Percentiles rank a stretch among this genome's conserved stretches.
These are phyloP conservation scores for Noctilio leporinus DNA, from an alignment of 2,113 vertebrate species.

Conservation along the genomic window DNA sequence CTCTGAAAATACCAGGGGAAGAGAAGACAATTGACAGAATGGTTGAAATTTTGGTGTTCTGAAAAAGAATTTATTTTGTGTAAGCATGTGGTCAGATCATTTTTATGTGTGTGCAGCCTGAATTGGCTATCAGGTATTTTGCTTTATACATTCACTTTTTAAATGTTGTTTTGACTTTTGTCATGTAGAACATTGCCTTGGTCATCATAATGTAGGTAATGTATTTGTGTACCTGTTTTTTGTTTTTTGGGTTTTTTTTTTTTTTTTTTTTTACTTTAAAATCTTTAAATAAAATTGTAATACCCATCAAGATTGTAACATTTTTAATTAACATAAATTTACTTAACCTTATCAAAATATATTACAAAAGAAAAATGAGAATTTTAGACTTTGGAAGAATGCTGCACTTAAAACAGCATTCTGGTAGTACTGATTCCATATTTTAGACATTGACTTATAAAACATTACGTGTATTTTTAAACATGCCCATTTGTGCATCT, in stretches of 20 bases:
- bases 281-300: slow-evolving; percentile 81
- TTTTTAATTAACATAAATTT: slow-evolving; percentile 17
- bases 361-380: neutral
- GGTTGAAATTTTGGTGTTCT: slow-evolving; percentile 51
- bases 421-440: neutral
- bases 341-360: neutral
- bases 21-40: slow-evolving; percentile 46
- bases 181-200: slow-evolving; percentile 67
- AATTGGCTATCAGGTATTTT: slow-evolving; percentile 69
- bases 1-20: slow-evolving; percentile 66
- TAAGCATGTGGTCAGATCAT: slow-evolving; percentile 67
- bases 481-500: neutral
- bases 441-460: neutral
- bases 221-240: slow-evolving; percentile 77
- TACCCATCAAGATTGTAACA: slow-evolving; percentile 38
- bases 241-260: slow-evolving; percentile 76
- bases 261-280: slow-evolving; percentile 75
- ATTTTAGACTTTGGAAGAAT: neutral
- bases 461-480: slow-evolving; percentile 1
- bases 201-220: slow-evolving; percentile 65
- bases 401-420: neutral
- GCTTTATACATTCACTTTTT: slow-evolving; percentile 60
- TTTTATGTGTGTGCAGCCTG: slow-evolving; percentile 66
- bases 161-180: slow-evolving; percentile 52
- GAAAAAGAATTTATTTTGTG: slow-evolving; percentile 60